Evolutionary conservation across 2,888 invertebrate genomes (phyloP), one percentile per base, ranked within the genome.

Genomic region (Lathronympha strigana): DNA sequence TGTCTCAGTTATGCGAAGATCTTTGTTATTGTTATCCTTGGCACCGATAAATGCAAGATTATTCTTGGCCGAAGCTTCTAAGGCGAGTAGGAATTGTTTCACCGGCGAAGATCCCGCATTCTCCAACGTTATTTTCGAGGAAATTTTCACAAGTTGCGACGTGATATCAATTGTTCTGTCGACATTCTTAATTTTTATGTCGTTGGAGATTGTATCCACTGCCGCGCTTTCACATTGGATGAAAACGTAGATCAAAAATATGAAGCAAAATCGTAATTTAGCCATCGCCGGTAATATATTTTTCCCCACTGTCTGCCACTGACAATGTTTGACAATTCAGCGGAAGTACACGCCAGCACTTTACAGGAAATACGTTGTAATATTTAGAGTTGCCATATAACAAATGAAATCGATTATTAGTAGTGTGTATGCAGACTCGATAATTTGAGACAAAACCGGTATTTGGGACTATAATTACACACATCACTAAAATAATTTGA

Each of bases 91-190:
- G 80, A 98, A 95, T 72, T 92, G 94, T 69, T 93, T 94, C 36
- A 95, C 94, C 69, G 95, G 90, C 70, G 94, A 93, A 80, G 95
- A 95, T 61, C 96, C 96, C 73, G 93, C 93, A 83, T 98, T 98
- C 88, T 98, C 97, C 73, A 98, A 82, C 72, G 96, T 95, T 77
- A 98, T 93, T 88, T 96, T 95, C 33, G 95, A 93, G 13, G 94
- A 93, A 61, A 97, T 94, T 92, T 97, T 98, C 2, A 97, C 97
- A 67, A 99, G 93, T 87, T 98, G 98, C 6, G 97, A 95, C 5
- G 97, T 94, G 71, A 98, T 90, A 88, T 99, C 98, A 73, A 99
- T 94, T 55, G 94, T 94, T 80, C 98, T 93, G 69, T 98, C 98
- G 19, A 97, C 96, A 93, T 96, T 97, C 84, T 95, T 95, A 69